Base-by-base conservation (phyloP, 2,113 vertebrate genomes). In the Theropithecus gelada region DNA sequence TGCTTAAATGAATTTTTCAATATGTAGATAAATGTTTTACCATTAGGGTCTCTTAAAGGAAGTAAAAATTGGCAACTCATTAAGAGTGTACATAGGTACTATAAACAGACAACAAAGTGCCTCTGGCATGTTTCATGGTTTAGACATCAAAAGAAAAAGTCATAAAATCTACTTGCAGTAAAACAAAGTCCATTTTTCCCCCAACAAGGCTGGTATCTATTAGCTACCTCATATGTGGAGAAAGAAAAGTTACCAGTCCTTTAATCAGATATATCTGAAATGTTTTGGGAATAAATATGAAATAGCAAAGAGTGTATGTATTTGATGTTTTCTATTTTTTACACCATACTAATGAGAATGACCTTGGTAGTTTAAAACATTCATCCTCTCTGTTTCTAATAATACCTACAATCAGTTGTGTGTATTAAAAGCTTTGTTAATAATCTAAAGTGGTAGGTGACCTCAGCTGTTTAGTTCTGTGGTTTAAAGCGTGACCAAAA, bases 141-240 rank as follows among this genome's bases (percentile, higher is more conserved):
- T 81, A 96, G 45, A 96, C 48, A 93, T 94, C 80, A 97, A 92
- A 97, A 97, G 93, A 80, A 79, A 95, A 86, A 73, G 48, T 48
- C 40, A 87, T 90, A 91, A 91, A 93, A 64, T 75, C 35, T 88
- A 43, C 76, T 85, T 97, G 81, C n/a, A 81, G 50, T 92, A 88
- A 95, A 94, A 91, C 38, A 88, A 91, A 88, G 40, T 88, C 30
- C 57, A 45, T 40, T n/a, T 82, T 87, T 30, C n/a, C 30, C 2
- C 88, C 85, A 40, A 6, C 43, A 84, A 96, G 83, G 11, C 78
- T 95, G 68, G 32, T 93, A 50, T 87, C 48, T 93, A 94, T 97
- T 97, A 95, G 52, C 68, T 96, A 82, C 59, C 32, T 90, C 45
- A 66, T 83, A 93, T 84, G 8, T 80, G 75, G 86, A 80, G 48